Base-by-base conservation (phyloP, 2,113 vertebrate genomes). In the Hydropotes inermis region DNA sequence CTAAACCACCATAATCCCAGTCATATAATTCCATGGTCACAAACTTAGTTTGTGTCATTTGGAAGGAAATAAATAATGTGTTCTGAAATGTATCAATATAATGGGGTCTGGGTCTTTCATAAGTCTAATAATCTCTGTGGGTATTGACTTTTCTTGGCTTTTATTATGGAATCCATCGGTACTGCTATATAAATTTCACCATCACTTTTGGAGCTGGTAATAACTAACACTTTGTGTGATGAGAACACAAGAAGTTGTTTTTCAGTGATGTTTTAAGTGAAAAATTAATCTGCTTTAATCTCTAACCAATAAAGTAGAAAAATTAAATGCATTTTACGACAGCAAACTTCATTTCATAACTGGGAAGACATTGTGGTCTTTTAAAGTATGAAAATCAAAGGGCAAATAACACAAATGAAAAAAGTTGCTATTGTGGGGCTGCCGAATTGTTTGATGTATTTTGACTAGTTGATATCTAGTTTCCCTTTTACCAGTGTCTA, bases 241-340 rank as follows among this genome's bases (percentile, higher is more conserved):
- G 8, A 81, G 7, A 97, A 95, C 95, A 96, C 97, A 95, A 98
- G 96, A 97, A 98, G 92, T 97, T 97, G 95, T 97, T n/a, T 87
- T 64, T 16, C 76, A 8, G 5, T 6, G 28, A 95, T 97, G 33
- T 90, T 15, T 94, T 70, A 97, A 96, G 93, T 57, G 2, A 33
- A 81, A 82, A 58, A 74, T 81, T 39, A 15, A 21, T 67, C 47
- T 89, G n/a, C 4, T 86, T n/a, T 87, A 86, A 60, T 64, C 58
- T 33, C 60, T 79, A 47, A 27, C 14, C 3, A 54, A 14, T 57
- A n/a, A 87, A 96, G n/a, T 16, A 67, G 21, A 95, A 92, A 21
- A 36, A 5, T 1, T 12, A 88, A 96, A 85, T 91, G 0, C n/a
- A 98, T 98, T 96, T 96, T 58, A 91, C 55, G 2, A 3, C 5